Conservation (phyloP, 2,888 invertebrate species). For the Campaea margaritaria region DNA sequence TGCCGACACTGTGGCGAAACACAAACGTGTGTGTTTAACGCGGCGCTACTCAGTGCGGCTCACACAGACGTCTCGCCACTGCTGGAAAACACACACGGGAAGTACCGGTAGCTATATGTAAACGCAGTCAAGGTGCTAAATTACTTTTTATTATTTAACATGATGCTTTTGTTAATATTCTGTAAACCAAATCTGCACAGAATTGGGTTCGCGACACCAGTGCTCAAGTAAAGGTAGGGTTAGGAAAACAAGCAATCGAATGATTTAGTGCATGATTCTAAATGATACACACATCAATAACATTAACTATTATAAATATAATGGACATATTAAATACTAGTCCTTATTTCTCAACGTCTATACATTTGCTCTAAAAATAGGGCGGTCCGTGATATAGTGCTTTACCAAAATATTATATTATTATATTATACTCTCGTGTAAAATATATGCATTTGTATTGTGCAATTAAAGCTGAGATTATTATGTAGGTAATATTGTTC, state of each 20-base stretch:
- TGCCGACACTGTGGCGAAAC: too few relatives aligned
- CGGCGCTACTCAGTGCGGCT: too few relatives aligned
- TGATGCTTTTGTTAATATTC: too few relatives aligned
- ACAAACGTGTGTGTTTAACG: too few relatives aligned
- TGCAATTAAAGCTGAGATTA: constrained; percentile 71
- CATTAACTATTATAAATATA: constrained; percentile 41
- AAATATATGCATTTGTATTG: constrained; percentile 69
- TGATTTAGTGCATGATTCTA: constrained; percentile 38
- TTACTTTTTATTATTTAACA: too few relatives aligned
- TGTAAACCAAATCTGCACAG: neutral
- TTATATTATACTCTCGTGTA: constrained; percentile 61
- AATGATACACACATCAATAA: constrained; percentile 37
- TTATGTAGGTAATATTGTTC: constrained; percentile 56
- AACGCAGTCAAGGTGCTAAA: too few relatives aligned
- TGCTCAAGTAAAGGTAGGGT: constrained; percentile 26
- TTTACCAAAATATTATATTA: constrained; percentile 75
- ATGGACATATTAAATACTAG: constrained; percentile 47
- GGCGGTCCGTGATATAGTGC: constrained; percentile 79
- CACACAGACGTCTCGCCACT: too few relatives aligned
- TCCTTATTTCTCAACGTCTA: constrained; percentile 34
- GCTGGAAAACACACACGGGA: too few relatives aligned
- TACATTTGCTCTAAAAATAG: constrained; percentile 76
- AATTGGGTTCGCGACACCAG: constrained; percentile 25
- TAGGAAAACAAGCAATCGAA: constrained; percentile 32
- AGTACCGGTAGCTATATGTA: too few relatives aligned